These are phyloP conservation scores for Drosophila tani DNA, from an alignment of 1,140 invertebrate species.

Conservation along the genomic window DNA sequence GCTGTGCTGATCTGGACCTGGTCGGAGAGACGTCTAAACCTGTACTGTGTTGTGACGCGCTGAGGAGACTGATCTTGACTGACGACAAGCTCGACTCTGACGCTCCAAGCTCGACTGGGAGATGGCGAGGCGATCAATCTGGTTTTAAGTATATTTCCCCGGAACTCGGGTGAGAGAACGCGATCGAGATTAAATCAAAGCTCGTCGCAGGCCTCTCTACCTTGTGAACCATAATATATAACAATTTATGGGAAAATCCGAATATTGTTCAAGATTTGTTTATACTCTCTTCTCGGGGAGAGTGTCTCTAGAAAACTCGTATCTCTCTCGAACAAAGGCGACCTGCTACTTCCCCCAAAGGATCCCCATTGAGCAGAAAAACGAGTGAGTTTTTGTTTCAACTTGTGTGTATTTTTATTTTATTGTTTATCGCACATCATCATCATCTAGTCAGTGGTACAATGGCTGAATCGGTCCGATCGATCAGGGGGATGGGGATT, in stretches of 20 bases:
- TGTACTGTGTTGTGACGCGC: slow-evolving; percentile 12
- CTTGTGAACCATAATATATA: slow-evolving; percentile 8
- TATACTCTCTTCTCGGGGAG: background rate
- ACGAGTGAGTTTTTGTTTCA: slow-evolving; percentile 7
- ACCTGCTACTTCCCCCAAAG: background rate
- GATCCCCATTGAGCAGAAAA: slow-evolving; percentile 5
- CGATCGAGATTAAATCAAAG: slow-evolving; percentile 11
- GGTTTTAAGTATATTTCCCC: slow-evolving; percentile 41
- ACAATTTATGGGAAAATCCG: slow-evolving; percentile 20
- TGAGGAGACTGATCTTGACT: slow-evolving; percentile 5
- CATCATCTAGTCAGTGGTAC: slow-evolving; percentile 59
- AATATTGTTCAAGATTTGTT: background rate
- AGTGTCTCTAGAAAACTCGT: background rate
- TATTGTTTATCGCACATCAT: slow-evolving; percentile 70
- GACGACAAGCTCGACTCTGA: slow-evolving; percentile 3
- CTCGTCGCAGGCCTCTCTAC: slow-evolving; percentile 12
- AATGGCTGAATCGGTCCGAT: slow-evolving; percentile 49
- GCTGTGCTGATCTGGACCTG: slow-evolving; percentile 10
- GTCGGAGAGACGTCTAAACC: slow-evolving; percentile 16
- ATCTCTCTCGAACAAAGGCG: slow-evolving; percentile 28
- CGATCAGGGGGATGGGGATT: slow-evolving; percentile 20
- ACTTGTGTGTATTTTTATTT: slow-evolving; percentile 43
- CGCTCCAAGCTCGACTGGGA: slow-evolving; percentile 59
- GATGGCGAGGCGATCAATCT: slow-evolving; percentile 25
- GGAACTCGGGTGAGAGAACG: slow-evolving; percentile 1